These are phyloP conservation scores for Brachylomia viminalis DNA, from an alignment of 2,888 invertebrate species.

Conservation along the genomic window DNA sequence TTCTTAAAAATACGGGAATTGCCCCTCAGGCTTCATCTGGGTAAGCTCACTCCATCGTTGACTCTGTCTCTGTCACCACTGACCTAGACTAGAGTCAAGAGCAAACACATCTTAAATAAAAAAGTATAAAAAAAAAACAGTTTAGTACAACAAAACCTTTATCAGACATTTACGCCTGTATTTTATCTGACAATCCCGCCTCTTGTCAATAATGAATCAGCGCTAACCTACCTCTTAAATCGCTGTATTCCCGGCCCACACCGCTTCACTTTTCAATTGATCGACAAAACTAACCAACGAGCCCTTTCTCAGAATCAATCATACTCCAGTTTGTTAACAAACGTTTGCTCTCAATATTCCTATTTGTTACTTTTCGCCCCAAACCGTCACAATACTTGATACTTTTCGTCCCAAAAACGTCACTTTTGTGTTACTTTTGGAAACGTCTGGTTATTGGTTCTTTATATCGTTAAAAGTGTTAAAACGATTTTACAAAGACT, in stretches of 20 bases:
- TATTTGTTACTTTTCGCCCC: constrained; percentile 45
- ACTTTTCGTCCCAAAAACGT: constrained; percentile 32
- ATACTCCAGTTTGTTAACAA: constrained; percentile 43
- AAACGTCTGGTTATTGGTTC: constrained; percentile 24
- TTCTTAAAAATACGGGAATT: no score
- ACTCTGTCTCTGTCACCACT: no score
- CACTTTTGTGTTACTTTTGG: constrained; percentile 37
- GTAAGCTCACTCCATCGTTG: no score
- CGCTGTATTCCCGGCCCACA: constrained; percentile 40
- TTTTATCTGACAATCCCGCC: no score
- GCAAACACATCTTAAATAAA: no score
- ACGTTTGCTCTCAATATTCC: constrained; percentile 45
- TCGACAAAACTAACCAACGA: constrained; percentile 55
- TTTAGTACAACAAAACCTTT: no score
- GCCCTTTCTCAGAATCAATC: constrained; percentile 70
- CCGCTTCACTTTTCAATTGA: constrained; percentile 62
- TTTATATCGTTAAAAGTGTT: constrained; percentile 35
- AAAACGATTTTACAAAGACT: constrained; percentile 36
- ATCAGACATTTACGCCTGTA: no score
- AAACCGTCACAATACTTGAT: constrained; percentile 23
- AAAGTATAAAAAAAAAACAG: no score
- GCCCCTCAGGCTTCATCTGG: no score
- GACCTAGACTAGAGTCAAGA: no score
- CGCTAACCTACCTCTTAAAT: not conserved
- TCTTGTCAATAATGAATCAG: no score